Percentiles rank a stretch among this genome's conserved stretches.
These are phyloP conservation scores for Okapia johnstoni DNA, from an alignment of 2,113 vertebrate genomes.

Conservation along the genomic window DNA sequence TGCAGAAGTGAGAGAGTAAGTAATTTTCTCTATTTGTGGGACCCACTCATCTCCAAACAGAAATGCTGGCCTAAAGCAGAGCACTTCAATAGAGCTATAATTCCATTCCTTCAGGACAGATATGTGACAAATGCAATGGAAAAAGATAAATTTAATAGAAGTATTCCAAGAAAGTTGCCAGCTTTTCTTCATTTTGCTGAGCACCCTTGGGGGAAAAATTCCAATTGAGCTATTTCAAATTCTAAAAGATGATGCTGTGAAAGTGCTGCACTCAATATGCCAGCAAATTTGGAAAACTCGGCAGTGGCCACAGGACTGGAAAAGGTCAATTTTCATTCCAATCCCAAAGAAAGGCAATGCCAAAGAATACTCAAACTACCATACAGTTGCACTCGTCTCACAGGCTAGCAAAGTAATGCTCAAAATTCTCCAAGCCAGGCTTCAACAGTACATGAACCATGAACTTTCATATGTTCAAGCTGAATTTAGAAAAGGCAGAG, in stretches of 20 bases:
- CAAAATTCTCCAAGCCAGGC: neutral
- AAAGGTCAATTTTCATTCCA: neutral
- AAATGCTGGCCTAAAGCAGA: neutral
- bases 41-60: too few species aligned
- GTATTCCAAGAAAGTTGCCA: constrained; percentile 36
- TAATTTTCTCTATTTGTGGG: neutral
- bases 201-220: neutral
- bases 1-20: neutral
- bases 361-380: neutral
- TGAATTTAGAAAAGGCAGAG: neutral
- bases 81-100: neutral
- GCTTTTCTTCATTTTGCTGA: neutral
- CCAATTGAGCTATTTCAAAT: neutral
- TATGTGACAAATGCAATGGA: neutral
- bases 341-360: neutral
- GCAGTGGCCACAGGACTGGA: neutral
- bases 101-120: neutral
- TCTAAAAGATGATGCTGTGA: too few species aligned
- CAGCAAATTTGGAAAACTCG: too few species aligned
- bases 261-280: too few species aligned
- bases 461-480: neutral
- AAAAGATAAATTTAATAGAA: constrained; percentile 5
- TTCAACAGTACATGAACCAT: neutral
- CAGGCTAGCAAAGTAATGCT: neutral
- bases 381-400: neutral